Evolutionary conservation across 2,888 invertebrate species (phyloP).

Genomic region (Trilocha varians): DNA sequence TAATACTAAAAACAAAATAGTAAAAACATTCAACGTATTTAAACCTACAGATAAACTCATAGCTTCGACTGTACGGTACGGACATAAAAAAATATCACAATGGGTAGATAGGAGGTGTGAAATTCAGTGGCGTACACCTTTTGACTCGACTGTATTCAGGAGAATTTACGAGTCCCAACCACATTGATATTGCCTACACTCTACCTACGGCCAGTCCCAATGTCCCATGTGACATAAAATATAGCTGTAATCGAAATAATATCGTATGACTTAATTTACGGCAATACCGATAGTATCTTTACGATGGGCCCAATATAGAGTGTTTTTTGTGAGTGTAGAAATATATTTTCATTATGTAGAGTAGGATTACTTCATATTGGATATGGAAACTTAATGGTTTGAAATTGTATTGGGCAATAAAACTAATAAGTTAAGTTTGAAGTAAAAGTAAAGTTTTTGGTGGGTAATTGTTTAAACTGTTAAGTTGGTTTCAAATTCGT

Average conservation of each 20-base stretch:
- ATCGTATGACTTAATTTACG: constrained; percentile 33
- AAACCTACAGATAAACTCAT: no score
- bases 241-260: constrained; percentile 26
- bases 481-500: no score
- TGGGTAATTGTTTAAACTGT: no score
- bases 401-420: no score
- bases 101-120: neutral
- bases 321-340: neutral
- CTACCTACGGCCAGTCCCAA: constrained; percentile 3
- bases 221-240: constrained; percentile 15
- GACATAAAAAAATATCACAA: neutral
- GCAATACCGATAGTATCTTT: constrained; percentile 16
- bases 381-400: no score
- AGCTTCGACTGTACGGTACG: neutral
- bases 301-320: constrained; percentile 1
- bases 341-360: neutral
- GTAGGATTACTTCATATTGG: no score
- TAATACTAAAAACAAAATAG: no score
- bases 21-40: no score
- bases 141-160: constrained; percentile 2
- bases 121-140: neutral
- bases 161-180: constrained; percentile 1
- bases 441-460: no score
- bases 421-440: no score
- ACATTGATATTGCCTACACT: constrained; percentile 3